Evolutionary conservation across 2,888 invertebrate genomes (phyloP).

Genomic region (Antitype chi): DNA sequence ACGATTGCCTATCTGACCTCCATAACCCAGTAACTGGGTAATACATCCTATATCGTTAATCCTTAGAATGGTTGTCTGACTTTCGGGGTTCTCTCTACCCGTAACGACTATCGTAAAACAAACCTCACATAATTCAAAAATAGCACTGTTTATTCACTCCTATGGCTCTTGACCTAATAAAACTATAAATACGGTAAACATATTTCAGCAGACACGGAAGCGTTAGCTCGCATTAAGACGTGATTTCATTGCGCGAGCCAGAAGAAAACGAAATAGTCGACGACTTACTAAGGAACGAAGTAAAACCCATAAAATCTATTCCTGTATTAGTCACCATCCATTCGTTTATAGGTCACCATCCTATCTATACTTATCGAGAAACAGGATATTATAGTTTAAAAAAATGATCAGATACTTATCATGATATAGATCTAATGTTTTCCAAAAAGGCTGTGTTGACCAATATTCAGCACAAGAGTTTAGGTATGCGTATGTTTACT

Average conservation of each 20-base stretch:
- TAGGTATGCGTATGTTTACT: constrained; percentile 39
- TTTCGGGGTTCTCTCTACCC: too few species aligned
- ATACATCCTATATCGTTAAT: too few species aligned
- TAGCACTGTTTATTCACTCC: constrained; percentile 39
- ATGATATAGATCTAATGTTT: constrained; percentile 10
- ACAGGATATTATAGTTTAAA: neutral
- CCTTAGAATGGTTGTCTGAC: too few species aligned
- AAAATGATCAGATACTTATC: constrained; percentile 20
- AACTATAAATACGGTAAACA: constrained; percentile 51
- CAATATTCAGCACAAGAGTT: constrained; percentile 43
- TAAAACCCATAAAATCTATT: constrained; percentile 50
- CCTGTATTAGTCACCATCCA: constrained; percentile 4
- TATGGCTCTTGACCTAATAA: constrained; percentile 57
- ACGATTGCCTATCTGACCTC: too few species aligned
- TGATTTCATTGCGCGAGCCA: constrained; percentile 32
- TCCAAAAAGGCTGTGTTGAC: constrained; percentile 35
- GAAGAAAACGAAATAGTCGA: constrained; percentile 49
- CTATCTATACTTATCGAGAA: neutral
- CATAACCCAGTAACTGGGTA: too few species aligned
- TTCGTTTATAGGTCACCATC: neutral
- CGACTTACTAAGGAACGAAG: constrained; percentile 20
- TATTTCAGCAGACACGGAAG: constrained; percentile 56
- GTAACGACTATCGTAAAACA: neutral
- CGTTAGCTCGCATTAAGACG: constrained; percentile 25
- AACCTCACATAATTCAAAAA: constrained; percentile 3